Conservation (phyloP, 2,113 vertebrate species). For the Aramus guarauna region DNA sequence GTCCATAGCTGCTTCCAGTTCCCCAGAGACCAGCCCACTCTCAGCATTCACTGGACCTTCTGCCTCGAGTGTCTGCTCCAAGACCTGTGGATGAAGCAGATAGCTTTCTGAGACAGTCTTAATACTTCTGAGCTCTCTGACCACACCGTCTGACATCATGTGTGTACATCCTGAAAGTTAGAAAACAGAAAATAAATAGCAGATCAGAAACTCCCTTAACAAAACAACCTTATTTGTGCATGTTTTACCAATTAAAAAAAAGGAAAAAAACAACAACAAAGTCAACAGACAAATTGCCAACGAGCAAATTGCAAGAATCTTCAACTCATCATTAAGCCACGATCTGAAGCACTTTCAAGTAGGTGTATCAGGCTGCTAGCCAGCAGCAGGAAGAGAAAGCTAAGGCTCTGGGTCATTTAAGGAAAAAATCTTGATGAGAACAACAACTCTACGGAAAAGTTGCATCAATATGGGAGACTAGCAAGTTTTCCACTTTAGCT, state of each 20-base stretch:
- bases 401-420: neutral
- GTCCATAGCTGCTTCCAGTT: neutral
- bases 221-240: neutral
- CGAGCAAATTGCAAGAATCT: neutral
- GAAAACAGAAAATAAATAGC: neutral
- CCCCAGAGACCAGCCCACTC: neutral
- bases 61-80: neutral
- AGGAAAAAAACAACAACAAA: neutral
- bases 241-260: neutral
- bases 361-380: neutral
- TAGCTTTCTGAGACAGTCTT: neutral
- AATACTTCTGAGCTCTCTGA: neutral
- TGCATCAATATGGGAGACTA: neutral
- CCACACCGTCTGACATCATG: neutral
- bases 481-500: neutral
- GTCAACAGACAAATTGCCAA: neutral
- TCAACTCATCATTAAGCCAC: neutral
- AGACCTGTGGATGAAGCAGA: neutral
- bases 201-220: neutral
- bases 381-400: neutral
- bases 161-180: neutral
- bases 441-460: neutral
- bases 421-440: neutral
- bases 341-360: neutral
- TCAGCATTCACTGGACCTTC: neutral